Evolutionary conservation across 2,888 invertebrate species (phyloP).

Genomic region (Chrysomela aeneicollis): DNA sequence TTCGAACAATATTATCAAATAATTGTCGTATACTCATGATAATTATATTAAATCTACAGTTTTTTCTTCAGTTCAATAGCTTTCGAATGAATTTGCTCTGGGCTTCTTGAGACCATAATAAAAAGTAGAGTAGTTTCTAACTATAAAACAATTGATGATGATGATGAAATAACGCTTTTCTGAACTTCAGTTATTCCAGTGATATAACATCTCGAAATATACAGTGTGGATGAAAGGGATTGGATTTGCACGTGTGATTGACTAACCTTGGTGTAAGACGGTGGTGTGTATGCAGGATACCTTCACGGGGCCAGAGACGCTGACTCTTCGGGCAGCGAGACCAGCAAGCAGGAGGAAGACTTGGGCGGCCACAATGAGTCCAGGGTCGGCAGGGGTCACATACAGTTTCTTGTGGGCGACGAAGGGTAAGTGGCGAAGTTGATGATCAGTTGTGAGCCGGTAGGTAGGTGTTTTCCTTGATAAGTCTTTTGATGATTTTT

Average conservation of each 20-base stretch:
- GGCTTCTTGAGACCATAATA: too few species aligned
- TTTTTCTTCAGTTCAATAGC: too few species aligned
- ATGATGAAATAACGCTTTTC: too few species aligned
- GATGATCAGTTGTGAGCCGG: not conserved
- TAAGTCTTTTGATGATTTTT: too few species aligned
- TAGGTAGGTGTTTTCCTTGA: not conserved
- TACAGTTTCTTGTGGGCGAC: slow-evolving; percentile 62
- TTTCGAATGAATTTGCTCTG: too few species aligned
- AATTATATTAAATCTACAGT: too few species aligned
- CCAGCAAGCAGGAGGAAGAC: slow-evolving; percentile 63
- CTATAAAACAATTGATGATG: too few species aligned
- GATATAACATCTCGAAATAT: too few species aligned
- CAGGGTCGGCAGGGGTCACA: slow-evolving; percentile 46
- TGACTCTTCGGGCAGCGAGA: slow-evolving; percentile 67
- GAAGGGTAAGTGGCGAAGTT: slow-evolving; percentile 57
- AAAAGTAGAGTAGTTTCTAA: too few species aligned
- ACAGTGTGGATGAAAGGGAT: not conserved
- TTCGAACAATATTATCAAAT: too few species aligned
- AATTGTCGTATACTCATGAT: too few species aligned
- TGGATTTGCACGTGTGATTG: slow-evolving; percentile 33
- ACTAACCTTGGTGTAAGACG: slow-evolving; percentile 53
- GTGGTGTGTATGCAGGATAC: slow-evolving; percentile 51
- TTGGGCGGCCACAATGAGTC: slow-evolving; percentile 38
- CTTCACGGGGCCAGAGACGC: slow-evolving; percentile 60
- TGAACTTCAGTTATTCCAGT: too few species aligned